A percentile compares a stretch with the other conserved stretches of the same genome.
Evolutionary conservation across 2,888 invertebrate genomes (phyloP).

Genomic region (Eilema griseolum): DNA sequence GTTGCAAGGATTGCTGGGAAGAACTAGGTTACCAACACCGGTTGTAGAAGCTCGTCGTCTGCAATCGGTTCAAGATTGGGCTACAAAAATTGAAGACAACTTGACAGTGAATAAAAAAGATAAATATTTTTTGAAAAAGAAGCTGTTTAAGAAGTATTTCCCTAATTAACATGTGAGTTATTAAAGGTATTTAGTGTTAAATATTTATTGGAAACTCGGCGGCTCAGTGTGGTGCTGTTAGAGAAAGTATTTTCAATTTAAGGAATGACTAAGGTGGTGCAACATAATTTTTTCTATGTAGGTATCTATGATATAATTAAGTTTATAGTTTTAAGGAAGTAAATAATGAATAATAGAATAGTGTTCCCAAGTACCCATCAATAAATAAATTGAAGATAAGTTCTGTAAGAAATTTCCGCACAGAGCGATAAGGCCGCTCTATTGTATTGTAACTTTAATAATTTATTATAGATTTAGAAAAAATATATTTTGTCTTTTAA

Average conservation of each 20-base stretch:
- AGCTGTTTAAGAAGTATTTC: conserved; percentile 65
- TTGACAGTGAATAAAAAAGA: conserved; percentile 51
- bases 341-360: no score
- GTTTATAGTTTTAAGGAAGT: no score
- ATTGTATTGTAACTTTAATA: no score
- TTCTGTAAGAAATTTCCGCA: no score
- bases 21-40: conserved; percentile 74
- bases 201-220: not conserved
- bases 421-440: no score
- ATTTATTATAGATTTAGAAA: no score
- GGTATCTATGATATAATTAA: no score
- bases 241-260: not conserved
- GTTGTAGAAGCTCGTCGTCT: conserved; percentile 74
- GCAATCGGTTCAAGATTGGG: conserved; percentile 65
- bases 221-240: not conserved
- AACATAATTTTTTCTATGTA: no score
- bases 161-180: conserved; percentile 38
- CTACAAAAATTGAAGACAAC: conserved; percentile 64
- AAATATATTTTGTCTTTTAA: no score
- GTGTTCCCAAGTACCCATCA: no score
- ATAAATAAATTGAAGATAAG: no score
- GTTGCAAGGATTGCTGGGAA: conserved; percentile 74
- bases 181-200: not conserved
- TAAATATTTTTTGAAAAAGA: conserved; percentile 67
- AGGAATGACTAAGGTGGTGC: no score